Percentiles rank a stretch among this genome's conserved stretches.
phyloP scores from a whole-genome alignment of 2,797 vertebrate genomes.

The Naso thynnoides region DNA sequence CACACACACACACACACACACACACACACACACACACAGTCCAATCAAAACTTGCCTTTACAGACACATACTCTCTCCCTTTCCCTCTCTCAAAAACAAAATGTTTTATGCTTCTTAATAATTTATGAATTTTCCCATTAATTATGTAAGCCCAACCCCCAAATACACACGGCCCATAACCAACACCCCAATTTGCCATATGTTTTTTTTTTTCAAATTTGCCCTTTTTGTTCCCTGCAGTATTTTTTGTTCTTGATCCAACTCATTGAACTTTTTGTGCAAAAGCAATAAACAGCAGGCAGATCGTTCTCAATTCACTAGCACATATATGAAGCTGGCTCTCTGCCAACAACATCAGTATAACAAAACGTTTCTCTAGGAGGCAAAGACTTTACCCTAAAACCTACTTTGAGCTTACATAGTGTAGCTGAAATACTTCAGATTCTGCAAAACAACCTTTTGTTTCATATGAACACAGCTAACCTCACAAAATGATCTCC shows the following conservation, averaged over 20 bases:
- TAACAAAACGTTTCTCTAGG: slow-evolving; percentile 22
- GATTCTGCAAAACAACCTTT: background rate
- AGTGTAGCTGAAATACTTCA: background rate
- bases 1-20: slow-evolving; percentile 2
- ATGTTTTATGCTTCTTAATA: too few relatives aligned
- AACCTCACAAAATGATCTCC: background rate
- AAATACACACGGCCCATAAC: background rate
- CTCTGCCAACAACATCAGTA: slow-evolving; percentile 19
- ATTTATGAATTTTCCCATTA: background rate
- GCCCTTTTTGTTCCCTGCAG: background rate
- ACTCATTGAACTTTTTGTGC: slow-evolving; percentile 12
- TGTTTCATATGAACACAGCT: background rate
- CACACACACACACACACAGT: slow-evolving; percentile 1
- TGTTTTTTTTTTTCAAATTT: background rate
- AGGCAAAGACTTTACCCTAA: background rate
- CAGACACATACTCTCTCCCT: too few relatives aligned
- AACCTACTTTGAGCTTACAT: background rate
- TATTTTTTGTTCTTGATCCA: background rate
- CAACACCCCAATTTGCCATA: background rate
- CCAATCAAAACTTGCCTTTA: background rate
- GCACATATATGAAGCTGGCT: slow-evolving; percentile 11
- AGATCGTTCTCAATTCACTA: slow-evolving; percentile 22
- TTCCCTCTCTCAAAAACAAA: too few relatives aligned
- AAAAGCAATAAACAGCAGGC: slow-evolving; percentile 6
- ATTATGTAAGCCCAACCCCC: too few relatives aligned